Conservation (phyloP, 1,140 invertebrate species). For the Camponotus pennsylvanicus region DNA sequence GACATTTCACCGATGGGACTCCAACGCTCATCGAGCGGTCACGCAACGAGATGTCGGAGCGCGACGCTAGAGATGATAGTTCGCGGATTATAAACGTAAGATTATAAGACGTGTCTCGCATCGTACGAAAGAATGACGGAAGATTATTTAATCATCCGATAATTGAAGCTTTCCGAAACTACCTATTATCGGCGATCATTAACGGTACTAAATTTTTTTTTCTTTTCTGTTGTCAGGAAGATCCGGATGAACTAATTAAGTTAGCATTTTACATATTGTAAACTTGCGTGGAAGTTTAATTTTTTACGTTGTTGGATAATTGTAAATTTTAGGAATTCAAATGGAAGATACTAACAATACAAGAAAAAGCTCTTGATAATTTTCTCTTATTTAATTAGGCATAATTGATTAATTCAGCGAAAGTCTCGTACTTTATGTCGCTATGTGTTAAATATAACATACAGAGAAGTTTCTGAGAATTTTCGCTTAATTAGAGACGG, state of each 20-base stretch:
- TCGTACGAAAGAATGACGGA: conserved; percentile 9
- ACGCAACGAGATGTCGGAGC: background rate
- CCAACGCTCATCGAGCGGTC: background rate
- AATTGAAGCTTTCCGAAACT: background rate
- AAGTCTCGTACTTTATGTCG: background rate
- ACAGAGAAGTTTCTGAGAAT: background rate
- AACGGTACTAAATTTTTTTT: background rate
- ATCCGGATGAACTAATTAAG: conserved; percentile 4
- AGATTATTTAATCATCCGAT: background rate
- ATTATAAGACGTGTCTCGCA: conserved; percentile 11
- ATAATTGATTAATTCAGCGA: background rate
- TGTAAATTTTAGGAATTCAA: background rate
- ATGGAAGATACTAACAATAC: background rate
- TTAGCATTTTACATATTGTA: background rate
- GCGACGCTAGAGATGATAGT: background rate
- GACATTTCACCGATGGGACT: conserved; percentile 38
- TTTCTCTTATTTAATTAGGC: background rate
- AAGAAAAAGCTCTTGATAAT: background rate
- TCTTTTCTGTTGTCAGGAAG: background rate
- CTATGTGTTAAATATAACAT: background rate
- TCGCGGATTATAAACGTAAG: background rate
- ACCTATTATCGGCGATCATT: background rate
- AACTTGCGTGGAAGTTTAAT: conserved; percentile 1
- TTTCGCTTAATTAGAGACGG: background rate
- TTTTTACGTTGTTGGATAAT: background rate